Evolutionary conservation across 2,797 vertebrate genomes (phyloP), one percentile per base, ranked within the genome.

Genomic region (Myotis vivesi): DNA sequence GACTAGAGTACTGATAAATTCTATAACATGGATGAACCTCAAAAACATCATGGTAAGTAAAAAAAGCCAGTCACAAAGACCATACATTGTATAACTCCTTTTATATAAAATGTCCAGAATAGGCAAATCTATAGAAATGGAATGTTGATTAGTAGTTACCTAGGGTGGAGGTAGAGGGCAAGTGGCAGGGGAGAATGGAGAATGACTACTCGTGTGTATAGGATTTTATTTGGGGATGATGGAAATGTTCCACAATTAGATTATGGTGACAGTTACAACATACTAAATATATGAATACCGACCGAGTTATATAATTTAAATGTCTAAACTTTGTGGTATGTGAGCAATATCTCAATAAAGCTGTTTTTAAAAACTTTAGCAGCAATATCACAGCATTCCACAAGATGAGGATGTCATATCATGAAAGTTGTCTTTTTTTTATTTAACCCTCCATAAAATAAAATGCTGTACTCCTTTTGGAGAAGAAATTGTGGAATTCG

Each of bases 241-340:
- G 44, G 89, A 88, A 76, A 69, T 86, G 28, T 49, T 83, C 80
- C 87, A 87, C 89, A 93, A 77, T 80, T 55, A 79, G 55, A 64
- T 81, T 66, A 41, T 77, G 33, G 36, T 69, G 17, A 51, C 46
- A 2, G 1, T 41, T 59, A 15, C 66, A 88, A 30, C 62, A 59
- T 66, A 23, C 3, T 75, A 84, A 75, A 49, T 38, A 51, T 30
- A 46, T 3, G 41, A 44, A 71, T 49, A 71, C 8, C 55, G 46
- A 44, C 3, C 71, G n/a, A 80, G 8, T 84, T 62, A 6, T 41
- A 6, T 73, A 49, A 28, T 87, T 92, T 82, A 73, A 38, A 3
- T 68, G 16, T 19, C 5, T 57, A 8, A 68, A 41, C 46, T 72
- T 84, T 66, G 19, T 30, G 12, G 7, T 66, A n/a, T 66, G 20